These are phyloP conservation scores for Myotis myotis DNA, from an alignment of 2,797 vertebrate genomes.

Conservation along the genomic window DNA sequence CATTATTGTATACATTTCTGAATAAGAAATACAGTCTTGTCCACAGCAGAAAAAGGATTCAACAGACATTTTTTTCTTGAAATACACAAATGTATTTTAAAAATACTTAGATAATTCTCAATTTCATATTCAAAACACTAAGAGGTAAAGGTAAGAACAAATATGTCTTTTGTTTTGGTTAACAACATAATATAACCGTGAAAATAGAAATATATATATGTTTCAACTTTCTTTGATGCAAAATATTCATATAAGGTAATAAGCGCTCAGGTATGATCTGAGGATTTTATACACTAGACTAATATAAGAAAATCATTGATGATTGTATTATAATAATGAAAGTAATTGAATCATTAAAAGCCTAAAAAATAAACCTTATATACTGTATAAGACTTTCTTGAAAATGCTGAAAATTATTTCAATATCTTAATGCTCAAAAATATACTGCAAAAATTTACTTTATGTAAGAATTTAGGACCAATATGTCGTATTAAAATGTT, in stretches of 20 bases:
- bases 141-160: constrained; percentile 23
- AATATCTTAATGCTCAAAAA: constrained; percentile 3
- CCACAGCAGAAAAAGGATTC: not conserved
- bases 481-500: not conserved
- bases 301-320: not conserved
- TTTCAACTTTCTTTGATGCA: not conserved
- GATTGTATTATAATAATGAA: constrained; percentile 6
- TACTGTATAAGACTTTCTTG: not conserved
- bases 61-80: not conserved
- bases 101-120: not conserved
- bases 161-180: not conserved
- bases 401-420: constrained; percentile 8
- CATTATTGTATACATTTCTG: not conserved
- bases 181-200: not conserved
- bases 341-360: constrained; percentile 17
- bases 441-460: not conserved
- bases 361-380: not conserved
- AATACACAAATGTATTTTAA: not conserved
- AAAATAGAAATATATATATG: not conserved
- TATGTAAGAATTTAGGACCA: not conserved
- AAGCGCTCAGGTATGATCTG: not conserved
- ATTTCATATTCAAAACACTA: constrained; percentile 10
- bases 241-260: constrained; percentile 11
- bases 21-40: not conserved
- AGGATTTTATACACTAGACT: not conserved